Evolutionary conservation across 2,113 vertebrate species (phyloP).

Genomic region (Notarius quadriscutis): DNA sequence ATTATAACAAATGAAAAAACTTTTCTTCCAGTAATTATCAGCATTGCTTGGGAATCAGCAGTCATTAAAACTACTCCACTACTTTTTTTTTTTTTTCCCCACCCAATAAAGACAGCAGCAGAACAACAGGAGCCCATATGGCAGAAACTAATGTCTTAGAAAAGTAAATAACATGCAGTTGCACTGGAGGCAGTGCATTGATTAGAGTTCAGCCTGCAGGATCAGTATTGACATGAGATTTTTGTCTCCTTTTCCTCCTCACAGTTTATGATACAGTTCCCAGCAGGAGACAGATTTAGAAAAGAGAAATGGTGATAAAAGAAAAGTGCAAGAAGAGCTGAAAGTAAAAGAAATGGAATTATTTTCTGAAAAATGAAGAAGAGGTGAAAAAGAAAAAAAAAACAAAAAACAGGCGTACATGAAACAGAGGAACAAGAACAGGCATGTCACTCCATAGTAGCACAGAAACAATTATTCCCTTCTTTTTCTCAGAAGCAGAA

Average conservation of each 20-base stretch:
- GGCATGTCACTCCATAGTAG: conserved; percentile 28
- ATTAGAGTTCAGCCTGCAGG: conserved; percentile 30
- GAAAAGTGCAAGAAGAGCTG: neutral
- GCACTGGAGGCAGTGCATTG: conserved; percentile 23
- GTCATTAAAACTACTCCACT: neutral
- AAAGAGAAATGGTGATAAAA: neutral
- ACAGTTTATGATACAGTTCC: conserved; percentile 5
- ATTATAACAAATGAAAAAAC: conserved; percentile 24
- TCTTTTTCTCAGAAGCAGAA: conserved; percentile 17
- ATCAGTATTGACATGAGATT: conserved; percentile 2
- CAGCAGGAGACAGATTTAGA: neutral
- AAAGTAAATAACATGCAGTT: conserved; percentile 25
- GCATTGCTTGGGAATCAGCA: neutral
- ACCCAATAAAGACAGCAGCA: neutral
- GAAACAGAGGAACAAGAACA: conserved; percentile 10
- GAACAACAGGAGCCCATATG: conserved; percentile 16
- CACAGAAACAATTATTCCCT: conserved; percentile 49
- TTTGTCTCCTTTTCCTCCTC: neutral
- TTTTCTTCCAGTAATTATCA: conserved; percentile 6
- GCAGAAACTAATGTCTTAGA: conserved; percentile 20
- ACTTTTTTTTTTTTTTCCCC: no score
- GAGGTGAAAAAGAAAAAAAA: neutral
- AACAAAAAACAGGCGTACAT: neutral
- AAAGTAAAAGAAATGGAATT: neutral
- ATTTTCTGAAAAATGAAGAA: conserved; percentile 1